These are phyloP conservation scores for Triplophysa dalaica DNA, from an alignment of 2,113 vertebrate species.

Conservation along the genomic window DNA sequence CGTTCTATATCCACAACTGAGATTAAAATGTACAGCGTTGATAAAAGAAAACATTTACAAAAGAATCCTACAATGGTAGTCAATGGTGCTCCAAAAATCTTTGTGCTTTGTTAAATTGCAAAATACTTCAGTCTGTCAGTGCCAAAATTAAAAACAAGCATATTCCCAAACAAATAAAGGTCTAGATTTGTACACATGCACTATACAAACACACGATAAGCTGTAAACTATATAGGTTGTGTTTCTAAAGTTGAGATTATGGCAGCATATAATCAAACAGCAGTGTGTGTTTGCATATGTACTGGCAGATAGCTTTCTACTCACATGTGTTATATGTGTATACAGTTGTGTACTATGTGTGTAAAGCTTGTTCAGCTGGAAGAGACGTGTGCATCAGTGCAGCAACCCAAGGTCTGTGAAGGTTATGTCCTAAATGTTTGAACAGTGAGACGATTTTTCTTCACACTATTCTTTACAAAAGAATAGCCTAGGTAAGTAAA, in stretches of 20 bases:
- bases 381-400: neutral
- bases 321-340: conserved; percentile 34
- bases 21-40: too few relatives aligned
- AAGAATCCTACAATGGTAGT: too few relatives aligned
- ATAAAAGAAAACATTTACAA: too few relatives aligned
- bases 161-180: neutral
- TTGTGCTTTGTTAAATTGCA: too few relatives aligned
- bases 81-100: too few relatives aligned
- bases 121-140: neutral
- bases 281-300: conserved; percentile 29
- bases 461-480: neutral
- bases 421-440: neutral
- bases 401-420: neutral
- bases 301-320: neutral
- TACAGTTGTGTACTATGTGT: neutral
- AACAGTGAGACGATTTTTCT: neutral
- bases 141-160: neutral
- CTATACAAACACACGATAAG: neutral
- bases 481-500: too few relatives aligned
- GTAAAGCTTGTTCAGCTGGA: neutral
- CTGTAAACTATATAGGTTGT: neutral
- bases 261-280: neutral
- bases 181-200: neutral
- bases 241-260: neutral
- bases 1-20: too few relatives aligned